These are phyloP conservation scores for Cryptoprocta ferox DNA, from an alignment of 2,797 vertebrate species.

Conservation along the genomic window DNA sequence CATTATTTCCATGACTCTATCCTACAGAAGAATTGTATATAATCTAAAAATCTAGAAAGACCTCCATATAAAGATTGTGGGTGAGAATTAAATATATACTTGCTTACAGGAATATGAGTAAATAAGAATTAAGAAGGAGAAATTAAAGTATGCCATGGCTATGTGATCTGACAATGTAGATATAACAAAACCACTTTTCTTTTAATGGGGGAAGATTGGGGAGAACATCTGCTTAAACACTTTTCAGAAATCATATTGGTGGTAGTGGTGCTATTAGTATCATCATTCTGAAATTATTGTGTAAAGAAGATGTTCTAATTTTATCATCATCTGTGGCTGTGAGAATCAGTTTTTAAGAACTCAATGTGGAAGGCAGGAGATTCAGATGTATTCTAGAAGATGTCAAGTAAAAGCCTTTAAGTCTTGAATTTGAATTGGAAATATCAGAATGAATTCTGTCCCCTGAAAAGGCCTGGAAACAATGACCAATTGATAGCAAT, in stretches of 20 bases:
- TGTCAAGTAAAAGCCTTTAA: background rate
- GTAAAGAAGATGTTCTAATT: background rate
- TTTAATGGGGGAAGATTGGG: background rate
- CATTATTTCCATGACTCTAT: background rate
- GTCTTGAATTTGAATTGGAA: background rate
- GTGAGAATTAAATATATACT: background rate
- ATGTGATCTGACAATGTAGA: background rate
- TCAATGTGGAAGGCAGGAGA: background rate
- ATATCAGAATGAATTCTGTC: background rate
- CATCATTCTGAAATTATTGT: background rate
- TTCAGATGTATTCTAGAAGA: background rate
- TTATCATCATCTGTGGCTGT: background rate
- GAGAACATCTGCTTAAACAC: background rate
- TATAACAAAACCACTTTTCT: background rate
- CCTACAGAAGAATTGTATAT: background rate
- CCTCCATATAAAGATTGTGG: background rate
- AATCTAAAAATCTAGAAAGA: background rate
- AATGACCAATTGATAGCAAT: background rate
- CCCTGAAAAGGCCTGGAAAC: background rate
- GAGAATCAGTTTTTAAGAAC: background rate
- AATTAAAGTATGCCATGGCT: background rate
- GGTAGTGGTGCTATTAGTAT: background rate
- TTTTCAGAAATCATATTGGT: background rate
- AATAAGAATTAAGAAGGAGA: background rate
- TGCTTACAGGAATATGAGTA: background rate